Conservation (phyloP, 2,888 invertebrate species). For the Noctua janthe region DNA sequence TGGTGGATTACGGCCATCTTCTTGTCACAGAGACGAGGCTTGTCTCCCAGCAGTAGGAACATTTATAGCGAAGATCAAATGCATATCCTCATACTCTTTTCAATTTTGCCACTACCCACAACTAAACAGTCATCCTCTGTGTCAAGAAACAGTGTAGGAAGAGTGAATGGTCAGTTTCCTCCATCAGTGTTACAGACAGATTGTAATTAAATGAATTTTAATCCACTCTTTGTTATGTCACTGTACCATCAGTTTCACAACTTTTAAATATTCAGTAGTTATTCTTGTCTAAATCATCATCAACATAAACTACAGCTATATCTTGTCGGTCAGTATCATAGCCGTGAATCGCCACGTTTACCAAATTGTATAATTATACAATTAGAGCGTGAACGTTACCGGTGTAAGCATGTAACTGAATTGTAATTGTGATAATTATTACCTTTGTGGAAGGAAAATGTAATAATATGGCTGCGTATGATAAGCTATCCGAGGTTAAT, state of each 20-base stretch:
- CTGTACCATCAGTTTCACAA: background rate
- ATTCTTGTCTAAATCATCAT: conserved; percentile 27
- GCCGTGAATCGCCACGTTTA: conserved; percentile 70
- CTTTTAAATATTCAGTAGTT: background rate
- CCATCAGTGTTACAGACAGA: background rate
- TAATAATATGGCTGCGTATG: conserved; percentile 20
- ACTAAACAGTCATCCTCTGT: background rate
- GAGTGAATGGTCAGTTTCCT: background rate
- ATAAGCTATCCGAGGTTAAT: conserved; percentile 52
- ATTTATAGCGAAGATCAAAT: background rate
- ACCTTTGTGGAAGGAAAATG: conserved; percentile 46
- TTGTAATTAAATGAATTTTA: no score
- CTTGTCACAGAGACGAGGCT: background rate
- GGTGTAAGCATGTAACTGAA: conserved; percentile 69
- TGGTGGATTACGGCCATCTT: background rate
- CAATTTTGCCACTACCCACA: background rate
- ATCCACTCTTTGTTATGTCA: background rate
- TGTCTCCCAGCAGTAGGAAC: background rate
- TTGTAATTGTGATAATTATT: conserved; percentile 73
- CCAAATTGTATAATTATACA: conserved; percentile 78
- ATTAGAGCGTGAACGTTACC: conserved; percentile 81
- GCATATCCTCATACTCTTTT: background rate
- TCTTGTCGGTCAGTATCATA: conserved; percentile 44
- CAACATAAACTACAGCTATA: conserved; percentile 37
- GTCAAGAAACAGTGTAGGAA: background rate